A percentile compares a stretch with the other conserved stretches of the same genome.
phyloP scores from a whole-genome alignment of 2,888 invertebrate species.

The Phyto melanocephala region DNA sequence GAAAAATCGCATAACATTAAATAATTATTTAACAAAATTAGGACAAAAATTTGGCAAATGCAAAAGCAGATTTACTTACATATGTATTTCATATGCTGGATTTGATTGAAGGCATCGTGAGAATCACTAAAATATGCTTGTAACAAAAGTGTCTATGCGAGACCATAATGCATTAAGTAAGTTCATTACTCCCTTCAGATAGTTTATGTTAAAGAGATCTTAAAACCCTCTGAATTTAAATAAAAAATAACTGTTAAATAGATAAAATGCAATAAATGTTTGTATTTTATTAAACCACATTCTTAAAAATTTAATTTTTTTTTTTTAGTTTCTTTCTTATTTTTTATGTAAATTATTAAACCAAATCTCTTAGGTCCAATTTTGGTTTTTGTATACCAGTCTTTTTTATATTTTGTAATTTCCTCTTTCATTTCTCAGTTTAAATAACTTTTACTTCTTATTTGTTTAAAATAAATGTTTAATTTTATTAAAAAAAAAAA shows the following conservation, averaged over 20 bases:
- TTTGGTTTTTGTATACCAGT: slow-evolving; percentile 51
- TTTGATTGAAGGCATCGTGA: too few relatives aligned
- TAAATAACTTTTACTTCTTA: not conserved
- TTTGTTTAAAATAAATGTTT: slow-evolving; percentile 14
- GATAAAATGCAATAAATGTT: slow-evolving; percentile 23
- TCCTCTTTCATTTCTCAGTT: slow-evolving; percentile 13
- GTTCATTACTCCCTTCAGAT: too few relatives aligned
- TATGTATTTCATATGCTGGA: too few relatives aligned
- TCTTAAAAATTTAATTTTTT: slow-evolving; percentile 24
- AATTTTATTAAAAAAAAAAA: slow-evolving; percentile 11
- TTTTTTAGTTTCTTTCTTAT: not conserved
- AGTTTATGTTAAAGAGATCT: too few relatives aligned
- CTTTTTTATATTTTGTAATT: slow-evolving; percentile 35
- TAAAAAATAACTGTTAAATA: not conserved
- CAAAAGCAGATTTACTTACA: too few relatives aligned
- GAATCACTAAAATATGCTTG: too few relatives aligned
- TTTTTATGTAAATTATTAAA: slow-evolving; percentile 21
- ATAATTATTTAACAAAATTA: too few relatives aligned
- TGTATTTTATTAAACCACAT: slow-evolving; percentile 45
- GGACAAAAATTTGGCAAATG: too few relatives aligned
- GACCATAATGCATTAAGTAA: too few relatives aligned
- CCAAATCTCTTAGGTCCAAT: slow-evolving; percentile 41
- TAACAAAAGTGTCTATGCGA: too few relatives aligned
- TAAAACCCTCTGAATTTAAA: not conserved
- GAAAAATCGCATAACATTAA: too few relatives aligned